A percentile compares a stretch with the other conserved stretches of the same genome.
Evolutionary conservation across 2,888 invertebrate genomes (phyloP).

Genomic region (Rhodophaea formosa): DNA sequence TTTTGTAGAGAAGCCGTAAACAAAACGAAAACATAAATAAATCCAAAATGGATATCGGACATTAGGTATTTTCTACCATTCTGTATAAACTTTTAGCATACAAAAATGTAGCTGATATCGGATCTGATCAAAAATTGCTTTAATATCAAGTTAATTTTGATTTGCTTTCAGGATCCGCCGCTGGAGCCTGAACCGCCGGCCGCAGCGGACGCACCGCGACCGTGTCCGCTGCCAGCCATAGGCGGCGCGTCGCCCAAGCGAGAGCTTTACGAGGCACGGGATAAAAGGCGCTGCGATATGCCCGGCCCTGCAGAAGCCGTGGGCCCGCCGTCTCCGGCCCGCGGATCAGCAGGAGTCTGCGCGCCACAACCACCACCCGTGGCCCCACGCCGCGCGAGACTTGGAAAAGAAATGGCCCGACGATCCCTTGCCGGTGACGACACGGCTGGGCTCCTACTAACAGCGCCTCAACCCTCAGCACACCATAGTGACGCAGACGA

Average conservation of each 20-base stretch:
- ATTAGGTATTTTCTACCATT: too few relatives aligned
- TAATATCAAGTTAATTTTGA: too few relatives aligned
- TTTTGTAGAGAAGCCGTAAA: too few relatives aligned
- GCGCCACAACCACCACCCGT: conserved; percentile 80
- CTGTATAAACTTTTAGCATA: too few relatives aligned
- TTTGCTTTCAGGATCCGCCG: conserved; percentile 61
- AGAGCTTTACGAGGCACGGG: conserved; percentile 66
- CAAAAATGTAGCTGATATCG: too few relatives aligned
- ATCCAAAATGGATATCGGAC: too few relatives aligned
- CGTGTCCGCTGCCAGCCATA: conserved; percentile 63
- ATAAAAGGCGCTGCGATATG: conserved; percentile 58
- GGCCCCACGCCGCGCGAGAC: conserved; percentile 69
- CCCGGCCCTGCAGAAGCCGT: conserved; percentile 60
- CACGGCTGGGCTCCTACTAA: conserved; percentile 71
- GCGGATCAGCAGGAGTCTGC: conserved; percentile 85
- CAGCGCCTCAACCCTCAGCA: conserved; percentile 50
- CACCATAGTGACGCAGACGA: conserved; percentile 75
- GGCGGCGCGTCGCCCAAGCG: conserved; percentile 74
- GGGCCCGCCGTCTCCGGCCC: conserved; percentile 86
- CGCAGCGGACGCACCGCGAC: conserved; percentile 65
- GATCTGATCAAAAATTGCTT: too few relatives aligned
- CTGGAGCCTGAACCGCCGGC: conserved; percentile 63
- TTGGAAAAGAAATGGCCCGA: conserved; percentile 85
- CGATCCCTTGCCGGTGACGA: conserved; percentile 81
- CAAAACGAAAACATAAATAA: too few relatives aligned